A percentile compares a stretch with the other conserved stretches of the same genome.
These are phyloP conservation scores for Nannoperca obscura DNA, from an alignment of 2,797 vertebrate species.

Conservation along the genomic window DNA sequence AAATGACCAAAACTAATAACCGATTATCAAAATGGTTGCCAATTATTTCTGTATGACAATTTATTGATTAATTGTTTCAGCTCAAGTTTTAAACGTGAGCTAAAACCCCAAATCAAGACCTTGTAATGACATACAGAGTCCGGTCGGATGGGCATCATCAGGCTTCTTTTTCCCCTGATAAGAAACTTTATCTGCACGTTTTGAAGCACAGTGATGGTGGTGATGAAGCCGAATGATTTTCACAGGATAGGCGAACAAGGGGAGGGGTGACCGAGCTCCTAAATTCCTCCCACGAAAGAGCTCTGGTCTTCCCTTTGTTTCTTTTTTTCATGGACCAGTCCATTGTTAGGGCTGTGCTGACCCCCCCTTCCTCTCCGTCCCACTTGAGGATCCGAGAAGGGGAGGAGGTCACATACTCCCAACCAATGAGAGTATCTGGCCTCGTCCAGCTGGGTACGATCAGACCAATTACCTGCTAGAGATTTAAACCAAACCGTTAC, in stretches of 20 bases:
- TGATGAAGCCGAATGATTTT: conserved; percentile 14
- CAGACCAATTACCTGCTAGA: conserved; percentile 76
- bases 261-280: conserved; percentile 27
- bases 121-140: background rate
- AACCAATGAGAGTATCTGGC: conserved; percentile 77
- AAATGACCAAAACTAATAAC: background rate
- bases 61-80: background rate
- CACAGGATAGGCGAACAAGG: conserved; percentile 10
- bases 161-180: conserved; percentile 6
- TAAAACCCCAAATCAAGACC: too few relatives aligned
- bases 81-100: background rate
- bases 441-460: conserved; percentile 73
- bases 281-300: conserved; percentile 66
- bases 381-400: conserved; percentile 65
- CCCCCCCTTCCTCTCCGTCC: conserved; percentile 54
- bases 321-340: conserved; percentile 71
- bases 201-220: background rate
- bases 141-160: background rate
- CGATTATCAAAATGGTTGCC: background rate
- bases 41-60: background rate
- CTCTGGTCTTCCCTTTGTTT: conserved; percentile 75
- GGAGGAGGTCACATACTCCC: conserved; percentile 56
- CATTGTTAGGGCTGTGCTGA: conserved; percentile 77
- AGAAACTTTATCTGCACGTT: conserved; percentile 13
- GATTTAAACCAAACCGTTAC: conserved; percentile 83